These are phyloP conservation scores for Pyrgus malvae DNA, from an alignment of 2,888 invertebrate species.

Conservation along the genomic window DNA sequence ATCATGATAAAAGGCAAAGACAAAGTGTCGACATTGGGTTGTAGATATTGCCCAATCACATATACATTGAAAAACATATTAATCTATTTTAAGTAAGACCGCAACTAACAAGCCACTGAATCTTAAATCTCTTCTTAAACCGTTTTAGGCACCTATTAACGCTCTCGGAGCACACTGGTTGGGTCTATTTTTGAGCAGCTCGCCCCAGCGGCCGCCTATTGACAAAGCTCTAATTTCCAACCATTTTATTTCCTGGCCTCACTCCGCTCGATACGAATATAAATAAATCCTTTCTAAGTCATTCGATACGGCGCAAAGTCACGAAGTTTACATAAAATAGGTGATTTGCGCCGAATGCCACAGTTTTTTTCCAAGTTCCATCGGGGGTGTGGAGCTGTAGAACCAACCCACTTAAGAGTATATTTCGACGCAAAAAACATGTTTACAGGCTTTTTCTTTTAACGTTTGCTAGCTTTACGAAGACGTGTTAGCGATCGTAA, in stretches of 20 bases:
- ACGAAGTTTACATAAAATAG: constrained; percentile 82
- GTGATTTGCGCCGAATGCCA: constrained; percentile 75
- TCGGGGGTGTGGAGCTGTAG: constrained; percentile 62
- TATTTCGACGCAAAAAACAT: constrained; percentile 65
- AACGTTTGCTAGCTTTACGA: constrained; percentile 44
- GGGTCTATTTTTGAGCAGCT: constrained; percentile 58
- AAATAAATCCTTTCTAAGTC: constrained; percentile 79
- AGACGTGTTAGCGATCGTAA: constrained; percentile 58
- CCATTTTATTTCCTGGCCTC: constrained; percentile 44
- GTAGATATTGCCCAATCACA: neutral
- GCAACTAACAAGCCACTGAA: constrained; percentile 53
- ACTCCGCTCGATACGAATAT: constrained; percentile 52
- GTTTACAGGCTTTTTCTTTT: constrained; percentile 69
- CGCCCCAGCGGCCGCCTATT: constrained; percentile 58
- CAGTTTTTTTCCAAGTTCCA: constrained; percentile 59
- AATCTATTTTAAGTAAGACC: neutral
- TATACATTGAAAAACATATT: neutral
- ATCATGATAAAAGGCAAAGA: too few relatives aligned
- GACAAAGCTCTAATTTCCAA: constrained; percentile 48
- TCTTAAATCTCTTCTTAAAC: constrained; percentile 49
- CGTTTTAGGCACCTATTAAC: constrained; percentile 41
- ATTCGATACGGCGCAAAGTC: constrained; percentile 78
- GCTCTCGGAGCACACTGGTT: constrained; percentile 41
- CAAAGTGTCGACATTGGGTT: too few relatives aligned
- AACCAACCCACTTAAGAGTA: constrained; percentile 46